Evolutionary conservation across 1,140 invertebrate species (phyloP).

Genomic region (Hormaphis cornu): DNA sequence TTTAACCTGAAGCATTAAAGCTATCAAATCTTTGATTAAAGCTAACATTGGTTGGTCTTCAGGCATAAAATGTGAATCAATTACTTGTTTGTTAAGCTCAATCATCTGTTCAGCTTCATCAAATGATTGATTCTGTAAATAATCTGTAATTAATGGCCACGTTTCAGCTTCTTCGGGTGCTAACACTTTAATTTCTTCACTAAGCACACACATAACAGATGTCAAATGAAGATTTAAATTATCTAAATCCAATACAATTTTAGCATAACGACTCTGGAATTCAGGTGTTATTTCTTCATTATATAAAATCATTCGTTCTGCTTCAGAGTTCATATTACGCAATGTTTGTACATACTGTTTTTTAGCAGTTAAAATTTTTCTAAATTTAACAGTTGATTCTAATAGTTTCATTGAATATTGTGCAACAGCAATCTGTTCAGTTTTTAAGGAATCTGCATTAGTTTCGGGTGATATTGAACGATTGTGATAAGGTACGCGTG

Average conservation of each 20-base stretch:
- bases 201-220: constrained; percentile 44
- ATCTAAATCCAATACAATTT: constrained; percentile 80
- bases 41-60: constrained; percentile 57
- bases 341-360: constrained; percentile 68
- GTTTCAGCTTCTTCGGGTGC: constrained; percentile 47
- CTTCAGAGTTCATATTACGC: constrained; percentile 81
- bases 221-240: constrained; percentile 82
- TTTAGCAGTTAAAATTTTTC: constrained; percentile 77
- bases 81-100: constrained; percentile 56
- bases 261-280: constrained; percentile 83
- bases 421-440: constrained; percentile 15
- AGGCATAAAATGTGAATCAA: constrained; percentile 48
- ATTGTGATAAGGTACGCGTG: constrained; percentile 40
- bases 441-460: constrained; percentile 9
- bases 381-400: constrained; percentile 50
- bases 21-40: constrained; percentile 78
- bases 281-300: constrained; percentile 66
- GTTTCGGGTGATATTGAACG: constrained; percentile 30
- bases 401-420: constrained; percentile 32
- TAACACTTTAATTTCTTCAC: constrained; percentile 28
- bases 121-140: constrained; percentile 74
- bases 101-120: constrained; percentile 76
- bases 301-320: constrained; percentile 75
- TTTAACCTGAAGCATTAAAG: constrained; percentile 86
- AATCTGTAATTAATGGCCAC: constrained; percentile 61